Percentiles rank a stretch among this genome's conserved stretches.
Evolutionary conservation across 2,797 vertebrate species (phyloP).

Genomic region (Tadarida brasiliensis): DNA sequence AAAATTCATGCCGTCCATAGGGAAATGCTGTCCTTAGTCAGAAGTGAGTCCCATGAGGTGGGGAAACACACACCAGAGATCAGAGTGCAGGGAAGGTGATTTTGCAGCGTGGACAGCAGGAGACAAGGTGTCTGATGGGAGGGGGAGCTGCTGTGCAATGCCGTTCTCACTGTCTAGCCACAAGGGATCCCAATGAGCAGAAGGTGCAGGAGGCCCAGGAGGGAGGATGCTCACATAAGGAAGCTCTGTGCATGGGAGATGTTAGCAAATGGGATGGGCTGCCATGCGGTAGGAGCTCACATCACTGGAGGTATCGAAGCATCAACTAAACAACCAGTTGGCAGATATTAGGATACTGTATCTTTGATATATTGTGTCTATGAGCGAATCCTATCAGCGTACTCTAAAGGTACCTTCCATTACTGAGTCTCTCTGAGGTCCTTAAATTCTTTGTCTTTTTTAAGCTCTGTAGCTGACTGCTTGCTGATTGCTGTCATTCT

Average conservation of each 20-base stretch:
- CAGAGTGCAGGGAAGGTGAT: background rate
- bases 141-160: background rate
- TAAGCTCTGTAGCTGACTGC: background rate
- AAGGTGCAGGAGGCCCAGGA: background rate
- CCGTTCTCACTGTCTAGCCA: background rate
- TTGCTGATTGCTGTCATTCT: background rate
- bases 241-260: background rate
- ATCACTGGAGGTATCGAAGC: background rate
- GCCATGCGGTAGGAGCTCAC: background rate
- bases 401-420: background rate
- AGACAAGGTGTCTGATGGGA: background rate
- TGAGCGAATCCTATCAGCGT: background rate
- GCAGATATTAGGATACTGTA: background rate
- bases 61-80: background rate
- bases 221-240: background rate
- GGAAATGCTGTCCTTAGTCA: background rate
- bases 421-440: background rate
- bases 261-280: background rate
- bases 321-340: background rate
- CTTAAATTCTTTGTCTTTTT: background rate
- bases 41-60: background rate
- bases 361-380: background rate
- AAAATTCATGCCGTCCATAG: background rate
- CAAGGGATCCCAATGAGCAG: background rate
- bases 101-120: background rate